Evolutionary conservation across 2,888 invertebrate genomes (phyloP).

Genomic region (Agrochola circellaris): DNA sequence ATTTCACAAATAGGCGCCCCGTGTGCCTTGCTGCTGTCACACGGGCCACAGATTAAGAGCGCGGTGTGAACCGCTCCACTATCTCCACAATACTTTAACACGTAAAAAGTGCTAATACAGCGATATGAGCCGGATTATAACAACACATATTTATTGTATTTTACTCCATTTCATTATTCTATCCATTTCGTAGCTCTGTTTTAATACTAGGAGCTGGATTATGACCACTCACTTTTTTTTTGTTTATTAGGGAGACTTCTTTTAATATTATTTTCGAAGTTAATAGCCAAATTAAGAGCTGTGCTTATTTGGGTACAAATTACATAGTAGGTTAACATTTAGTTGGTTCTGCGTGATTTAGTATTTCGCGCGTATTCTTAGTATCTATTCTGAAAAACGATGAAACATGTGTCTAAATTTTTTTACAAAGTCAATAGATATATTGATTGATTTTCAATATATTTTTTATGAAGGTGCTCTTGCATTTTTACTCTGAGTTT

Average conservation of each 20-base stretch:
- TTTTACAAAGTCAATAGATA: background rate
- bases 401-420: background rate
- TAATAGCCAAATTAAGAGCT: background rate
- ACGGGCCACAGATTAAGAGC: conserved; percentile 74
- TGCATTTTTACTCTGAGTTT: background rate
- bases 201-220: conserved; percentile 36
- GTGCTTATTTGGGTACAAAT: background rate
- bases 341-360: background rate
- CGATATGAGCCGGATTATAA: conserved; percentile 66
- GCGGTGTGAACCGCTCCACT: conserved; percentile 72
- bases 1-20: conserved; percentile 64
- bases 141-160: conserved; percentile 57
- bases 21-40: conserved; percentile 75
- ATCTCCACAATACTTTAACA: conserved; percentile 71
- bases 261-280: background rate
- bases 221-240: background rate
- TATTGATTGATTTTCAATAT: background rate
- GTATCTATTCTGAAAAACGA: background rate
- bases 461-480: background rate
- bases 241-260: background rate
- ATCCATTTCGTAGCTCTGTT: conserved; percentile 8
- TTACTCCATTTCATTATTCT: conserved; percentile 56
- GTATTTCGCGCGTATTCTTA: background rate
- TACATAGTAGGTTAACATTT: background rate
- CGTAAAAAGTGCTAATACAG: conserved; percentile 73